Evolutionary conservation across 2,113 vertebrate genomes (phyloP), one percentile per base, ranked within the genome.

Genomic region (Callipepla squamata): DNA sequence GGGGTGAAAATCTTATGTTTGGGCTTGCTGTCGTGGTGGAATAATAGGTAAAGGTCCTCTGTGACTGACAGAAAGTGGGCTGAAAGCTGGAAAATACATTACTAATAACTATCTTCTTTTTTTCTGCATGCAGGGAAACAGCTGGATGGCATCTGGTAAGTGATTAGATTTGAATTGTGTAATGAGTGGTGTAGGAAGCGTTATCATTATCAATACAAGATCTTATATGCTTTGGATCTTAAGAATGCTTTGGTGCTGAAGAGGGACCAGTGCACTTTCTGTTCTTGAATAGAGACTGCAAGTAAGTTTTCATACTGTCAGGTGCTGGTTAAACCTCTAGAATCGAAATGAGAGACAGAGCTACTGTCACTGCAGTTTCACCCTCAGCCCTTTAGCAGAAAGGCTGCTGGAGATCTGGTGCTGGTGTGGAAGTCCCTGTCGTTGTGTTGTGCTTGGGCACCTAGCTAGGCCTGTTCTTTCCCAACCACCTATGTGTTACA

Each of bases 71-170:
- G 36, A 73, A 93, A 82, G 72, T 58, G 85, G 85, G 80, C 75
- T 90, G 80, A 58, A 82, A 82, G 85, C 62, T 86, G 45, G 55
- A 79, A 83, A 59, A 61, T 85, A 68, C 2, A 1, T 81, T 91
- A 68, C 76, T 95, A 88, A 95, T 90, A 83, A 79, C 45, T 89
- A 26, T 63, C 40, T 96, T 95, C 92, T 93, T 94, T 96, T 96
- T 95, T 88, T 95, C 81, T 97, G 72, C 76, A 97, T 66, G 88
- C 98, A 99, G 99, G 99, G 79, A 99, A 98, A 96, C 98, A 99
- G 79, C 98, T 99, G 79, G 99, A 99, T 96, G 99, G 99, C 90
- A 98, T 99, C 97, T 99, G 99, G 99, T 99, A 97, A 98, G 98
- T 98, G 87, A 77, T 53, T 92, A 83, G 61, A 87, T 88, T 91